A percentile compares a stretch with the other conserved stretches of the same genome.
phyloP scores from a whole-genome alignment of 2,888 invertebrate genomes.

The Herminia tarsipennalis region DNA sequence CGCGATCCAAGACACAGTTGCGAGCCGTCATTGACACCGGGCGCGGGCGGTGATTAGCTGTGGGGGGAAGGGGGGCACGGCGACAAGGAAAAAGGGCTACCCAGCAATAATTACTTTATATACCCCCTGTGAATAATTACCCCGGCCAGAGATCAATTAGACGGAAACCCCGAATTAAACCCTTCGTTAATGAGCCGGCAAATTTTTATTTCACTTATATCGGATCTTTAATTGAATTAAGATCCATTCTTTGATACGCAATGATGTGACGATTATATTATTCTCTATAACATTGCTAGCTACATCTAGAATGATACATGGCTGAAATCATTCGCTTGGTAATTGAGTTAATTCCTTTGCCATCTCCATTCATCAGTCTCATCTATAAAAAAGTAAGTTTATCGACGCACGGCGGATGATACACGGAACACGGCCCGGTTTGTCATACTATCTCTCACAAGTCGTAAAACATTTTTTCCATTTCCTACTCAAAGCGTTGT shows the following conservation, averaged over 20 bases:
- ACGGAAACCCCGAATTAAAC: constrained; percentile 75
- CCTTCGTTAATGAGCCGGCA: constrained; percentile 73
- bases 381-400: constrained; percentile 67
- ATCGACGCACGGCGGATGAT: constrained; percentile 57
- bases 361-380: constrained; percentile 50
- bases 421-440: constrained; percentile 64
- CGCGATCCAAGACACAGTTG: constrained; percentile 77
- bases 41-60: constrained; percentile 76
- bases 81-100: constrained; percentile 84
- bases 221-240: constrained; percentile 39
- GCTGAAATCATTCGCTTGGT: constrained; percentile 27
- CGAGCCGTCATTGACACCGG: constrained; percentile 81
- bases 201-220: constrained; percentile 68
- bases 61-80: constrained; percentile 51
- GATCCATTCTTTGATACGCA: constrained; percentile 15
- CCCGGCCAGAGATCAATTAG: constrained; percentile 79
- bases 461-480: constrained; percentile 82
- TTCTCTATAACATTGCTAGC: too few relatives aligned
- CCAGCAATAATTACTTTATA: constrained; percentile 82
- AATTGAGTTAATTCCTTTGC: constrained; percentile 54
- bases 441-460: constrained; percentile 77
- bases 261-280: not conserved
- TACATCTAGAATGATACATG: constrained; percentile 9
- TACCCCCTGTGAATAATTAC: constrained; percentile 84
- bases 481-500: constrained; percentile 79